Conservation (phyloP, 2,797 vertebrate genomes). For the Danio tinwini region DNA sequence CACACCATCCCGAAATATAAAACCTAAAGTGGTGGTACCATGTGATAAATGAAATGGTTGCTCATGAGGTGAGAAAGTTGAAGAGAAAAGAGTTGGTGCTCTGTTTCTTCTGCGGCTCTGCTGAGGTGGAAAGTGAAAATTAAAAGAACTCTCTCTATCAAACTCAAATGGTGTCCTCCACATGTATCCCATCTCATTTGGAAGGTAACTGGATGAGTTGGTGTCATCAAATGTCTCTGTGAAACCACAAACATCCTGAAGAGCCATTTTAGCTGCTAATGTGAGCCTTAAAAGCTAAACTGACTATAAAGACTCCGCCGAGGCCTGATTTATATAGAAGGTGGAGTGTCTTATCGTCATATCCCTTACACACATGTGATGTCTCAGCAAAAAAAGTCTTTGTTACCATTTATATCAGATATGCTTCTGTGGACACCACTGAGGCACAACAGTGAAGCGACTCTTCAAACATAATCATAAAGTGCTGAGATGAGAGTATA, state of each 20-base stretch:
- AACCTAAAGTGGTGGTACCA: constrained; percentile 87
- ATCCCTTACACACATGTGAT: constrained; percentile 7
- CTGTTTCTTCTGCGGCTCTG: constrained; percentile 27
- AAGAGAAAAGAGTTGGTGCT: neutral
- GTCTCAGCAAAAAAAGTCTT: constrained; percentile 22
- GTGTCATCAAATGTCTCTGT: constrained; percentile 46
- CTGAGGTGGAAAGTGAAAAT: constrained; percentile 61
- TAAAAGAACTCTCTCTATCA: constrained; percentile 50
- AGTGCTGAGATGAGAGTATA: constrained; percentile 32
- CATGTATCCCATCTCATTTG: constrained; percentile 46
- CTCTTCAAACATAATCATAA: constrained; percentile 63
- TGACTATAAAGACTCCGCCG: neutral
- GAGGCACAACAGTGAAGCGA: constrained; percentile 68
- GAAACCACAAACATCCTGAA: constrained; percentile 76
- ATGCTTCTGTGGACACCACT: constrained; percentile 60
- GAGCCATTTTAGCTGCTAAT: constrained; percentile 68
- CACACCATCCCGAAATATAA: constrained; percentile 83
- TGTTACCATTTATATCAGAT: constrained; percentile 62
- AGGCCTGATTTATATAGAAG: constrained; percentile 41
- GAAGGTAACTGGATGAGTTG: constrained; percentile 19
- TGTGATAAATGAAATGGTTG: constrained; percentile 75
- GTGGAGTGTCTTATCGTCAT: neutral
- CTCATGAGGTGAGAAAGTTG: constrained; percentile 3
- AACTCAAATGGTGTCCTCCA: constrained; percentile 35
- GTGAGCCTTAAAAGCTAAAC: neutral